Percentiles rank a stretch among this genome's conserved stretches.
Evolutionary conservation across 1,140 invertebrate species (phyloP).

Genomic region (Caenorhabditis brenneri): DNA sequence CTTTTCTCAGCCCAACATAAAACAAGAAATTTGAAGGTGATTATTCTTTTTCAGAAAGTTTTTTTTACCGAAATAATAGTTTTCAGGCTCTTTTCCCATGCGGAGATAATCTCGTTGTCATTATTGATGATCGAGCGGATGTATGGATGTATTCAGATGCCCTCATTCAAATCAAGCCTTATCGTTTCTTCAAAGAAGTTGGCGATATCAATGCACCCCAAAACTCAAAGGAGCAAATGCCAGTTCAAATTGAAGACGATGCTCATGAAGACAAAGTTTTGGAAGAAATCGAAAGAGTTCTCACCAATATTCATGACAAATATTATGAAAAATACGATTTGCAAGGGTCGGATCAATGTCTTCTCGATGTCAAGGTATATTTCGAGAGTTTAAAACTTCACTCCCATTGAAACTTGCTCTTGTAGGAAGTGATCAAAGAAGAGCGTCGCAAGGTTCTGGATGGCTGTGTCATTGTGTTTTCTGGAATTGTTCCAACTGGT

Average conservation of each 20-base stretch:
- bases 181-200: constrained; percentile 94
- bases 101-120: constrained; percentile 95
- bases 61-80: too few species aligned
- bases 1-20: constrained; percentile 94
- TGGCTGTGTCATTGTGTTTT: constrained; percentile 55
- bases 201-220: constrained; percentile 97
- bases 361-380: constrained; percentile 70
- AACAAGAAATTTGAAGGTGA: constrained; percentile 88
- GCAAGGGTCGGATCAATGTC: constrained; percentile 72
- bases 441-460: constrained; percentile 45
- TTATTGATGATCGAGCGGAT: constrained; percentile 98
- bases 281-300: constrained; percentile 31
- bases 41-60: background rate
- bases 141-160: constrained; percentile 96
- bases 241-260: constrained; percentile 38
- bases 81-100: constrained; percentile 93
- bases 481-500: constrained; percentile 52
- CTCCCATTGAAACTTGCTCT: background rate
- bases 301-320: constrained; percentile 46
- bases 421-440: constrained; percentile 49
- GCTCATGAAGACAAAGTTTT: constrained; percentile 44
- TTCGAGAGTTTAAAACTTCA: too few species aligned
- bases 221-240: constrained; percentile 63
- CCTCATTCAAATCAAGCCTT: constrained; percentile 94
- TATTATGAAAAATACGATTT: constrained; percentile 48